Percentiles rank a stretch among this genome's conserved stretches.
Conservation (phyloP, 2,113 vertebrate genomes). For the Oceanodroma tethys region DNA sequence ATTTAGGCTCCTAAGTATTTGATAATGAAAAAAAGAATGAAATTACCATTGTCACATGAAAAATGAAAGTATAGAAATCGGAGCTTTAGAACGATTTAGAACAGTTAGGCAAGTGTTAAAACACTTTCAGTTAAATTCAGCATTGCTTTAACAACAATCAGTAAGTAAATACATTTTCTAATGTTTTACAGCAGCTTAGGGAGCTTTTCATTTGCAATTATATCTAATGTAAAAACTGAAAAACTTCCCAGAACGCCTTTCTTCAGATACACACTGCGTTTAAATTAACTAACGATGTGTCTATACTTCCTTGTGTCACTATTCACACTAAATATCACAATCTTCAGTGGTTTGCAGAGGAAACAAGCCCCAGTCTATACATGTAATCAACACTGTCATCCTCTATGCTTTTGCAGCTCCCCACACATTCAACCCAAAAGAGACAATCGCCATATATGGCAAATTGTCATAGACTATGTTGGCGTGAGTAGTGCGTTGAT, state of each 20-base stretch:
- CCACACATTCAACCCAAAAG: neutral
- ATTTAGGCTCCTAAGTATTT: neutral
- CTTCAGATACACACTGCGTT: neutral
- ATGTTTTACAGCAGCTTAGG: neutral
- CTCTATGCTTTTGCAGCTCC: neutral
- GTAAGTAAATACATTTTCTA: neutral
- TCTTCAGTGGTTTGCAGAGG: neutral
- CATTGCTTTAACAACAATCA: neutral
- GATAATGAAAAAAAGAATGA: neutral
- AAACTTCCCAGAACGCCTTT: neutral
- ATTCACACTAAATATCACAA: neutral
- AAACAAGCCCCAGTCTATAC: neutral
- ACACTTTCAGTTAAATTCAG: neutral
- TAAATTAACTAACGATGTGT: neutral
- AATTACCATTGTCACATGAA: neutral
- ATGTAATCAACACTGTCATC: too few species aligned
- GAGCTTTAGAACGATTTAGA: neutral
- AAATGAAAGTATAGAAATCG: neutral
- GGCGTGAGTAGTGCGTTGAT: neutral
- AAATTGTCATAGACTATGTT: neutral
- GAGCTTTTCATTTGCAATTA: neutral
- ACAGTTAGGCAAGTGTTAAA: neutral
- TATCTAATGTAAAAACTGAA: neutral
- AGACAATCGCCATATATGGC: neutral
- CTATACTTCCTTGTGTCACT: neutral